Base-by-base conservation (phyloP, 1,140 invertebrate species). In the Psilanteris sp. region DNA sequence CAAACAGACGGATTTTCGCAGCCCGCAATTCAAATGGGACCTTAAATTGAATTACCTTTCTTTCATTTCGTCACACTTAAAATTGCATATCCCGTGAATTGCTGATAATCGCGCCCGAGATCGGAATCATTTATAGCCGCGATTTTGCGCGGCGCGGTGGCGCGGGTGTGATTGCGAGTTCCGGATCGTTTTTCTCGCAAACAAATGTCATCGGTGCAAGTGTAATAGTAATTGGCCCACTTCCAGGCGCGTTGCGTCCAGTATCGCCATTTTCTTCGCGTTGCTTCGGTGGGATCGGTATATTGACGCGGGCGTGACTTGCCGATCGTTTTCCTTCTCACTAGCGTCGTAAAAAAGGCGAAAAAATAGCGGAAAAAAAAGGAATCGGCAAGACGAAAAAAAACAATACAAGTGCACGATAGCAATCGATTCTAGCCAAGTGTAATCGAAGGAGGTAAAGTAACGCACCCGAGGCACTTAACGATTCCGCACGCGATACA, bases 401-500 rank as follows among this genome's bases (percentile, higher is more conserved):
- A 54, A 68, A 41, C 52, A 52, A 41, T 67, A 59, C 61, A 66
- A 72, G 66, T 61, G 20, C 73, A 76, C 46, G 52, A 66, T 71
- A 77, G 54, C 50, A 37, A 75, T 68, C 73, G 66, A 77, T 71
- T 71, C 57, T 66, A 78, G 55, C 29, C 36, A 26, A 64, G 64
- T 59, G 44, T 57, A 66, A 64, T 66, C 64, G 64, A 44, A 64
- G 55, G 39, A 67, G 46, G 73, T 44, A 61, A 67, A 79, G 48
- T 73, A 79, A 76, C 59, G 72, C 71, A 77, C 74, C 76, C 59
- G 50, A 66, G 67, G 72, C 79, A 71, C 70, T 83, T 78, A 71
- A 78, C 68, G 78, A 83, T 83, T 81, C 80, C 73, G 74, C 77
- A 78, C 79, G 81, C 78, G 78, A 79, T 79, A 78, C 72, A 37